Percentiles rank a stretch among this genome's conserved stretches.
Evolutionary conservation across 2,797 vertebrate species (phyloP).

Genomic region (Ispidina picta): DNA sequence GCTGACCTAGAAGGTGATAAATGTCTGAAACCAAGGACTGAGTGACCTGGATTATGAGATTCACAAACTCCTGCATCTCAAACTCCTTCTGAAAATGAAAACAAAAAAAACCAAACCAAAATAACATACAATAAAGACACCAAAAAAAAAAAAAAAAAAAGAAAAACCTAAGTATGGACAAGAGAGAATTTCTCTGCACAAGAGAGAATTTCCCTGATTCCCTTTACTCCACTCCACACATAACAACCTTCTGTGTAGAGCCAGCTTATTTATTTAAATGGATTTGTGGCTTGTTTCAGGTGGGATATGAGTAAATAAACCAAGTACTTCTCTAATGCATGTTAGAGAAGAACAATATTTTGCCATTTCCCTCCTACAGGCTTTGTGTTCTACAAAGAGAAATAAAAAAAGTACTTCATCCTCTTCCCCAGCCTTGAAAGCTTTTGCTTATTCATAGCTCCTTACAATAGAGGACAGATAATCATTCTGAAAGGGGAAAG

Average conservation of each 20-base stretch:
- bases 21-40: not conserved
- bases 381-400: slow-evolving; percentile 43
- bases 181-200: not conserved
- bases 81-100: not conserved
- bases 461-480: slow-evolving; percentile 22
- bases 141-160: too few relatives aligned
- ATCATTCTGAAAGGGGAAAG: slow-evolving; percentile 10
- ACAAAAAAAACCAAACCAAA: too few relatives aligned
- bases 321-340: not conserved
- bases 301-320: slow-evolving; percentile 32
- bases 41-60: not conserved
- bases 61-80: not conserved
- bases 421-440: slow-evolving; percentile 23
- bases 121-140: too few relatives aligned
- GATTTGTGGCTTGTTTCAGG: slow-evolving; percentile 7
- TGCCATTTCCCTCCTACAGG: slow-evolving; percentile 51
- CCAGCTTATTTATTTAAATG: slow-evolving; percentile 23
- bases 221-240: not conserved
- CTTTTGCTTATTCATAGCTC: slow-evolving; percentile 34
- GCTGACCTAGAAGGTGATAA: not conserved
- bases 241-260: not conserved
- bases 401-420: slow-evolving; percentile 42
- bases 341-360: slow-evolving; percentile 22
- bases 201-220: not conserved
- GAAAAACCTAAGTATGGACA: not conserved